Conservation (phyloP, 1,140 invertebrate species). For the Whitmania pigra region DNA sequence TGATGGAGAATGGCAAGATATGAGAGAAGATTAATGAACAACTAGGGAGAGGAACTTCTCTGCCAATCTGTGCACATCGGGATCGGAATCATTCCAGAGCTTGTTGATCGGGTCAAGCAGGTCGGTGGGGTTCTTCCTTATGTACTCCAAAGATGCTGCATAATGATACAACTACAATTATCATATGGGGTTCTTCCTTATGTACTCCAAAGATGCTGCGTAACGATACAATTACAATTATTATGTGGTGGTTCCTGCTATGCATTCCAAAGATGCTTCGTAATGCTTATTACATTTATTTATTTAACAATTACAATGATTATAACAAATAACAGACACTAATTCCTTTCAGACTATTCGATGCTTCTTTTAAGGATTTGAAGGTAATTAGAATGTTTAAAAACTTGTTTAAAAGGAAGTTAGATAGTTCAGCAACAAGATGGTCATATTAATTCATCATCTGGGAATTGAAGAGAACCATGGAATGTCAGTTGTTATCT, state of each 20-base stretch:
- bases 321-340: neutral
- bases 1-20: neutral
- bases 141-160: neutral
- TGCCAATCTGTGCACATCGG: constrained; percentile 5
- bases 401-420: no score
- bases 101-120: constrained; percentile 5
- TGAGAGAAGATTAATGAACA: neutral
- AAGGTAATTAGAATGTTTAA: no score
- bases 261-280: no score
- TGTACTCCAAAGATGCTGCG: neutral
- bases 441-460: no score
- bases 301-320: neutral
- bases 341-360: neutral
- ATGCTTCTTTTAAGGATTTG: neutral
- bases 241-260: neutral
- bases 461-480: no score
- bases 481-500: no score
- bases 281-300: no score
- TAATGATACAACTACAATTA: no score
- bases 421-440: no score
- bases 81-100: constrained; percentile 9
- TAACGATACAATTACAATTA: no score
- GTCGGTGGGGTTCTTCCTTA: neutral
- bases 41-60: neutral
- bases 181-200: neutral